Conservation (phyloP, 2,797 vertebrate genomes). For the Eutrigla gurnardus region DNA sequence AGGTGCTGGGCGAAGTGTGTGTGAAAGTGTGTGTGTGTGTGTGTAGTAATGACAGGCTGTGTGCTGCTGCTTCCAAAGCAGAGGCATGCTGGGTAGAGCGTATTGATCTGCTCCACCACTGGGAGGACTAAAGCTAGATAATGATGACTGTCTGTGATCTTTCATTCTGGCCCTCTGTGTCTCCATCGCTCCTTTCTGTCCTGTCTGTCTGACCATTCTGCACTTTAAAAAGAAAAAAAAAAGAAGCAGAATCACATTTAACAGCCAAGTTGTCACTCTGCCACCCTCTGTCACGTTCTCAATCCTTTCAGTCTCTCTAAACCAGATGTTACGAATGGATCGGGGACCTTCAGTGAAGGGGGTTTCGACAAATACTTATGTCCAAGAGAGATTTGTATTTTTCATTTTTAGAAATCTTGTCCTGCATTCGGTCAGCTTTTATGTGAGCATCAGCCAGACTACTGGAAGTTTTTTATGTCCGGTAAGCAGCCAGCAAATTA, state of each 20-base stretch:
- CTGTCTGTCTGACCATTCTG: conserved; percentile 22
- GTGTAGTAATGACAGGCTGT: conserved; percentile 72
- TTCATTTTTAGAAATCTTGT: conserved; percentile 17
- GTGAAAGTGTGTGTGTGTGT: conserved; percentile 40
- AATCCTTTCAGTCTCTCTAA: not conserved
- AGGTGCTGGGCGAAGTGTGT: conserved; percentile 18
- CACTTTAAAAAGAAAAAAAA: not conserved
- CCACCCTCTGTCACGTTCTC: not conserved
- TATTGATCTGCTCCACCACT: conserved; percentile 79
- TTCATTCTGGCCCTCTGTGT: conserved; percentile 50
- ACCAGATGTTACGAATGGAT: not conserved
- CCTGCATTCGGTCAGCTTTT: conserved; percentile 57
- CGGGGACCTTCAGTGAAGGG: not conserved
- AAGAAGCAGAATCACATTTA: conserved; percentile 28
- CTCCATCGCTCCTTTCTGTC: conserved; percentile 38
- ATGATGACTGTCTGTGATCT: conserved; percentile 76
- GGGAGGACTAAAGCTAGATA: conserved; percentile 74
- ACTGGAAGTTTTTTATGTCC: conserved; percentile 59
- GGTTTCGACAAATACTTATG: conserved; percentile 34
- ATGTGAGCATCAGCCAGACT: conserved; percentile 60
- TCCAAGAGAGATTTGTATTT: conserved; percentile 18
- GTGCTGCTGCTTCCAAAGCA: conserved; percentile 62
- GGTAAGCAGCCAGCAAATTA: conserved; percentile 48
- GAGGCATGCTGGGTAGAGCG: conserved; percentile 61
- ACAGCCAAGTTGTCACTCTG: conserved; percentile 18